Percentiles rank a stretch among this genome's conserved stretches.
Evolutionary conservation across 2,888 invertebrate species (phyloP).

Genomic region (Chloroclysta siterata): DNA sequence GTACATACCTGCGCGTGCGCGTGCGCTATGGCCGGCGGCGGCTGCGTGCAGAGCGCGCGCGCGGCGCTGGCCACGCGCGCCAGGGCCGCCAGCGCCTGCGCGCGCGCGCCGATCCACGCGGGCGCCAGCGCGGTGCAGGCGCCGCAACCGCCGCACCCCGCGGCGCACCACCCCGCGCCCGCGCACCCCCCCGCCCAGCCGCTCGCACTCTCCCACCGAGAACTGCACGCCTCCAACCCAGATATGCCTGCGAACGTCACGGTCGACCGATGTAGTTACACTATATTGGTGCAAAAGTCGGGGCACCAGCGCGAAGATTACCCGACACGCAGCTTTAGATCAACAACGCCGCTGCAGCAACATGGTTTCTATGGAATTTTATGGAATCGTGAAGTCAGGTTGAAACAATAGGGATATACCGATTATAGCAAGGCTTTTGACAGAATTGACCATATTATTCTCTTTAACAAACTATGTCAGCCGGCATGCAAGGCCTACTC

Average conservation of each 20-base stretch:
- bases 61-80: constrained; percentile 85
- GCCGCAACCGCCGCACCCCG: constrained; percentile 49
- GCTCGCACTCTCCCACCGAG: constrained; percentile 52
- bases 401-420: too few species aligned
- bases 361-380: too few species aligned
- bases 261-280: too few species aligned
- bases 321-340: too few species aligned
- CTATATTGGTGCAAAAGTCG: too few species aligned
- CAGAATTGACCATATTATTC: too few species aligned
- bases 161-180: constrained; percentile 50
- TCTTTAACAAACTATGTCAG: too few species aligned
- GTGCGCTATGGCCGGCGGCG: constrained; percentile 96
- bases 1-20: constrained; percentile 62
- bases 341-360: too few species aligned
- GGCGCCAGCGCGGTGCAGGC: constrained; percentile 48
- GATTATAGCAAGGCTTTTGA: too few species aligned
- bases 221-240: constrained; percentile 52
- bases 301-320: too few species aligned
- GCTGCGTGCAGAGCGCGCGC: constrained; percentile 92
- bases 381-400: too few species aligned
- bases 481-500: too few species aligned
- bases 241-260: constrained; percentile 54
- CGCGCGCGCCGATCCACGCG: constrained; percentile 86
- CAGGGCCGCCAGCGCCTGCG: constrained; percentile 88
- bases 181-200: constrained; percentile 56